Percentiles rank a stretch among this genome's conserved stretches.
Evolutionary conservation across 2,797 vertebrate genomes (phyloP).

Genomic region (Oreortyx pictus): DNA sequence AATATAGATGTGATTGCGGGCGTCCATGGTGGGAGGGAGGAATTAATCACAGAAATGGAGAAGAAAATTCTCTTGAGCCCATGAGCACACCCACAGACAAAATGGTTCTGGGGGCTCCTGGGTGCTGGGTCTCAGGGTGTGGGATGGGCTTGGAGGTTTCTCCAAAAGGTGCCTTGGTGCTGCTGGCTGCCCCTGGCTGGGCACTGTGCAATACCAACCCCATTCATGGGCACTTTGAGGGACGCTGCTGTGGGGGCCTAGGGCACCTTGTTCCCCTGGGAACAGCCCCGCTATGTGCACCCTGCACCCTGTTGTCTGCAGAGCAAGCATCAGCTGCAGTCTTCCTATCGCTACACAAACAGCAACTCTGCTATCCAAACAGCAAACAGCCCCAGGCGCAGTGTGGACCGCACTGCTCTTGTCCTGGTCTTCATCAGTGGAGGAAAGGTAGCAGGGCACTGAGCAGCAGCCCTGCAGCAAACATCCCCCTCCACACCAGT

Average conservation of each 20-base stretch:
- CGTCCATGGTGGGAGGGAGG: slow-evolving; percentile 47
- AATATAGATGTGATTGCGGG: slow-evolving; percentile 38
- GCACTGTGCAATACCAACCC: neutral
- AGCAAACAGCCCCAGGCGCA: neutral
- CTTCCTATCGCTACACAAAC: neutral
- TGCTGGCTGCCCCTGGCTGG: neutral
- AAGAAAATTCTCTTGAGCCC: slow-evolving; percentile 34
- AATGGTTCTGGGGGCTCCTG: neutral
- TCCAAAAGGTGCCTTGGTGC: accelerated
- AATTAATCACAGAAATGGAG: slow-evolving; percentile 57
- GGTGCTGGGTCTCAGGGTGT: neutral
- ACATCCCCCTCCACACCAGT: accelerated
- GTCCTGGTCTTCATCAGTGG: neutral
- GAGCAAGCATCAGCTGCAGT: slow-evolving; percentile 23
- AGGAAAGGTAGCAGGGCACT: neutral
- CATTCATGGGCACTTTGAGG: accelerated
- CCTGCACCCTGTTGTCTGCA: neutral
- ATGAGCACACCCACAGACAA: neutral
- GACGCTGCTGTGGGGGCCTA: neutral
- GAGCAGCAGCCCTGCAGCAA: neutral
- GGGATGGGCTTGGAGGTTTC: neutral
- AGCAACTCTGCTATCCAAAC: neutral
- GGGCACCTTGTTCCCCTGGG: neutral
- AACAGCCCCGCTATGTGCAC: accelerated
- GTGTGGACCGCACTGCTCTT: neutral